Evolutionary conservation across 2,113 vertebrate genomes (phyloP), one percentile per base, ranked within the genome.

Genomic region (Plecotus auritus): DNA sequence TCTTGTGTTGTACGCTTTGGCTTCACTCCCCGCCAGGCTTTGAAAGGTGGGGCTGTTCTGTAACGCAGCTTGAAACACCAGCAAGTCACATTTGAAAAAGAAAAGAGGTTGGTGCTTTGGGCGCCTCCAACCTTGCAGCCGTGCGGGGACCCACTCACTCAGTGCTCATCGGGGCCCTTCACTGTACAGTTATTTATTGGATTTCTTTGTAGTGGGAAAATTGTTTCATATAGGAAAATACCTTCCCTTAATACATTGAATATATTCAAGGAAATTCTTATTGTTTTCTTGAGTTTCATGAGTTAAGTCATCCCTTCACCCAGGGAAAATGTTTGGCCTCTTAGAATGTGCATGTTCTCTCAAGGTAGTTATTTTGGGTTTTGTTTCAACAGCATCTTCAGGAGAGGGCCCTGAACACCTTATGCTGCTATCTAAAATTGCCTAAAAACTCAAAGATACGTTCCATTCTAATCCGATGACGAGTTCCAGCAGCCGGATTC

Each of bases 121-220:
- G n/a, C 16, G 9, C 61, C 54, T 4, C 6, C 3, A 9, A 47
- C 8, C 0, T 9, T 9, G 54, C 2, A 20, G 83, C 77, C 51
- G 12, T 20, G 17, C 7, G 1, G 83, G 49, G 42, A 54, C 66
- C 9, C n/a, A 32, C 51, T 49, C 37, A 16, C 14, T 1, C 32
- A n/a, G n/a, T 42, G n/a, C 67, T 40, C 40, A 5, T 8, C 0
- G 13, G 73, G 85, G 35, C 37, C 67, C 93, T 95, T 96, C 91
- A 80, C 97, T 97, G 96, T 94, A 56, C 93, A 66, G 88, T 97
- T 98, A 98, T 97, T 98, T 98, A 98, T 98, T 98, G 94, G 69
- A 88, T 94, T 96, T 93, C 59, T 95, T 87, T 90, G 83, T 86
- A 10, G 87, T 96, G 91, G 95, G 67, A 42, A 42, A 93, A 73